Evolutionary conservation across 2,888 invertebrate species (phyloP).

Genomic region (Silvanus unidentatus): DNA sequence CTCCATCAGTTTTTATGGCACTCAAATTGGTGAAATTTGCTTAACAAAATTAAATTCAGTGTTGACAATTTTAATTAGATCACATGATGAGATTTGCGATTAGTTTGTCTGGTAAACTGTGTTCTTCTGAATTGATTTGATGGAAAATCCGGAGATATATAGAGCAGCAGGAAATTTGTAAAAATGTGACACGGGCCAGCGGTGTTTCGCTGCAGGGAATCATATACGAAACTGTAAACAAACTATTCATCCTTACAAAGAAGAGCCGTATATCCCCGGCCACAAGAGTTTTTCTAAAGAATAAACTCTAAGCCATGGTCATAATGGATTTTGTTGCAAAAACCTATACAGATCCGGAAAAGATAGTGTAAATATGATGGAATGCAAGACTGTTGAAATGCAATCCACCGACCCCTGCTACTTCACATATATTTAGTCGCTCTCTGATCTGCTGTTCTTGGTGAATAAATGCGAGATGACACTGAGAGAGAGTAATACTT

Average conservation of each 20-base stretch:
- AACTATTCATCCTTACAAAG: constrained; percentile 31
- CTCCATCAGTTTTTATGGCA: no score
- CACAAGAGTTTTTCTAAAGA: constrained; percentile 19
- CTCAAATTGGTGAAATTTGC: no score
- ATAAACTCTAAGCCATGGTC: constrained; percentile 30
- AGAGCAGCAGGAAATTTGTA: no score
- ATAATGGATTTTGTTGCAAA: constrained; percentile 36
- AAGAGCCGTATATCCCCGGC: constrained; percentile 23
- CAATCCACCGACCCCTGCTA: constrained; percentile 33
- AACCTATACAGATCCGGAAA: constrained; percentile 30
- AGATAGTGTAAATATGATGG: constrained; percentile 43
- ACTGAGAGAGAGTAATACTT: no score
- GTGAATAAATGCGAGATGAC: no score
- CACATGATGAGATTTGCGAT: no score
- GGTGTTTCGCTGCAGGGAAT: constrained; percentile 33
- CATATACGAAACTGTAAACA: constrained; percentile 33
- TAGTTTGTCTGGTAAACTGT: no score
- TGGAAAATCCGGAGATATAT: no score
- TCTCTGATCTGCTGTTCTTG: constrained; percentile 21
- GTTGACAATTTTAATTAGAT: no score
- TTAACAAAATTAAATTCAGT: no score
- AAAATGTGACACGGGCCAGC: constrained; percentile 36
- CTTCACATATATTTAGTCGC: no score
- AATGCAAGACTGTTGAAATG: constrained; percentile 40
- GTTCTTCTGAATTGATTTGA: no score